Base-by-base conservation (phyloP, 2,888 invertebrate genomes). In the Drosophila ochracea region DNA sequence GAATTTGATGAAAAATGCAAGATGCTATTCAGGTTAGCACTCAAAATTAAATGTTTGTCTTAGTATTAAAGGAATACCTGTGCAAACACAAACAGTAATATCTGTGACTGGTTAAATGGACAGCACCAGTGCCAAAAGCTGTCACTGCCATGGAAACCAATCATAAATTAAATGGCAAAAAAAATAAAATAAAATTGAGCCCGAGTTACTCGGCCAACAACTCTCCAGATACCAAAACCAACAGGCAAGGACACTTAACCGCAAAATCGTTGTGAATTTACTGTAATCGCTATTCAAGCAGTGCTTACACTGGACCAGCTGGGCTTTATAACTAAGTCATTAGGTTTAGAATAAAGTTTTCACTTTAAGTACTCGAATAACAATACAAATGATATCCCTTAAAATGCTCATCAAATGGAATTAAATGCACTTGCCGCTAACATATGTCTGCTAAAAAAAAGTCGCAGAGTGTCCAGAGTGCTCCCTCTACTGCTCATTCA, bases 1-100 rank as follows among this genome's bases (percentile, higher is more conserved):
- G 61, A 49, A 76, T 55, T 62, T 71, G 50, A 83, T 83, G 70
- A 81, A 83, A 83, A 84, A 81, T 82, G 66, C 71, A 82, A 57
- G 5, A 41, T 33, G 25, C 30, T 50, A 43, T 50, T 37, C 31
- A 16, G 37, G 35, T n/a, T 28, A 35, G 58, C 60, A 55, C 49
- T 58, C 60, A 66, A 71, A 82, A 75, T 83, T 84, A 68, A 84
- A 68, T 69, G 69, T 39, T 60, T 68, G 41, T n/a, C 67, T 57
- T 25, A 13, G 11, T 13, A 6, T 4, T 37, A 33, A 50, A 59
- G n/a, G 33, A 39, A 39, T 54, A 57, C 39, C 50, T 64, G 31
- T 39, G 39, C 41, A 58, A 73, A 60, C n/a, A 31, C 41, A 21
- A 49, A 21, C 52, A 33, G 60, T 59, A 65, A 66, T 65, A 50